Percentiles rank a stretch among this genome's conserved stretches.
Evolutionary conservation across 2,888 invertebrate species (phyloP).

Genomic region (Bellardia pandia): DNA sequence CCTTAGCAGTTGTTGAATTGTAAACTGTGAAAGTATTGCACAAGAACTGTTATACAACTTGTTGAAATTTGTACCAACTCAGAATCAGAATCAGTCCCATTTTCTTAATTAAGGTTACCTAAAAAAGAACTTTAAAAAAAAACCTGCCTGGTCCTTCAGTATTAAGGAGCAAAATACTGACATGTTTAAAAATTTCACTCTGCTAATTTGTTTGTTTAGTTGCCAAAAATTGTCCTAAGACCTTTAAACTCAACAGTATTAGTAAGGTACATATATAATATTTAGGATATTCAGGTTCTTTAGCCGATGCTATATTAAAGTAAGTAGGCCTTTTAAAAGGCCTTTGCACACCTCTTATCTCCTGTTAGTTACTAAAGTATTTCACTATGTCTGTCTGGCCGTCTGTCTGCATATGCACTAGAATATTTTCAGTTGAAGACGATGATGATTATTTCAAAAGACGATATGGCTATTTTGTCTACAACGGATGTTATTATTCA

Average conservation of each 20-base stretch:
- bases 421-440: slow-evolving; percentile 10
- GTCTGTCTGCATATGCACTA: not conserved
- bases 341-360: not conserved
- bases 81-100: too few relatives aligned
- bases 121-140: too few relatives aligned
- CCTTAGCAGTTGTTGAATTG: not conserved
- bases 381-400: not conserved
- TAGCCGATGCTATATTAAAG: not conserved
- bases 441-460: slow-evolving; percentile 33
- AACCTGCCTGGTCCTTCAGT: too few relatives aligned
- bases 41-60: not conserved
- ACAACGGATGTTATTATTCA: slow-evolving; percentile 56
- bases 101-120: too few relatives aligned
- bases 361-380: not conserved
- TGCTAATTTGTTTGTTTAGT: too few relatives aligned
- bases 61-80: not conserved
- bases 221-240: too few relatives aligned
- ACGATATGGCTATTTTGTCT: slow-evolving; percentile 24
- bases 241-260: too few relatives aligned
- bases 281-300: too few relatives aligned
- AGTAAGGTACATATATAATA: too few relatives aligned
- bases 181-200: too few relatives aligned
- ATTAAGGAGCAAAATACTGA: too few relatives aligned
- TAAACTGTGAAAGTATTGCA: not conserved
- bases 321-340: not conserved